Base-by-base conservation (phyloP, 2,888 invertebrate genomes). In the Dinocampus coccinellae region DNA sequence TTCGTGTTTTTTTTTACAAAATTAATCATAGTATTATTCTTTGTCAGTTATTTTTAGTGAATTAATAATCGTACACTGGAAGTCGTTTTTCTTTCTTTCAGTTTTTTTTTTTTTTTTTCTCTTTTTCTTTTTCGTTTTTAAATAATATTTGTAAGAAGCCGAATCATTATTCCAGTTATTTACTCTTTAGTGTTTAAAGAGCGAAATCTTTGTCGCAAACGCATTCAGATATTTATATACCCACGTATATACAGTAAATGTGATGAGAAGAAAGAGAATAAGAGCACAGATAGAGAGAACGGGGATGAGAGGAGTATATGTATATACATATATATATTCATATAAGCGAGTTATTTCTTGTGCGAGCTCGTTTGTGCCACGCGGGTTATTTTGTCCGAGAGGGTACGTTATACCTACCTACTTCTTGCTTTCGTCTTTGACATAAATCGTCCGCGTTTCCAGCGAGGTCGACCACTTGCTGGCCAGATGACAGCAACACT, bases 401-500 rank as follows among this genome's bases (percentile, higher is more conserved):
- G 47, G 47, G 47, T 47, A 47, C 16, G 47, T 16, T 16, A 7
- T 47, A 47, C 16, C 9, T 68, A 73, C 29, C 29, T 73, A 74
- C 72, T 75, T 77, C 76, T 74, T 71, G 71, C 75, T 71, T 71
- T 76, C 72, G 75, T 71, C 73, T 77, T 76, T 75, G 75, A 75
- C 77, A 78, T 77, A 78, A 79, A 79, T 79, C 74, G 76, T 76
- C 73, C 72, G 68, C 72, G 75, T 73, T 76, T 75, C 67, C 72
- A 76, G 73, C 72, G 67, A 74, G 73, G 73, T 73, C 80, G 79
- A 81, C 81, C 81, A 81, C 82, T 82, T 81, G 81, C 79, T 74
- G 75, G 77, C 80, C 80, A 80, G 79, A 81, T 81, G 82, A 81
- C 79, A 79, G 76, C 66, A 64, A 76, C 47, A 47, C 77, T 77